Evolutionary conservation across 2,797 vertebrate genomes (phyloP).

Genomic region (Hoplostethus mediterraneus): DNA sequence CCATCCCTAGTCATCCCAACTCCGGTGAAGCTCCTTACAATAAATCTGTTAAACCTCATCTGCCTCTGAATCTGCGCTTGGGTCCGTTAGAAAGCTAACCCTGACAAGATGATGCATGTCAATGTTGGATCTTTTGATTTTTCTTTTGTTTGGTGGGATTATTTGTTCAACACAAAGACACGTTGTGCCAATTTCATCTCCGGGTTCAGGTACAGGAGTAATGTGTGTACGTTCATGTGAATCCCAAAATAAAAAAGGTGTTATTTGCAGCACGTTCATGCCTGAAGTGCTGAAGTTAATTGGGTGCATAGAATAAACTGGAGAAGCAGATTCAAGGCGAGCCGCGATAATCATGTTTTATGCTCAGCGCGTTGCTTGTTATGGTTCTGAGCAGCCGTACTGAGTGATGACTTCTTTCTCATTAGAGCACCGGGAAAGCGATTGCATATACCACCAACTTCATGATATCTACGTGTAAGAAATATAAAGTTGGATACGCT

Average conservation of each 20-base stretch:
- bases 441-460: conserved; percentile 56
- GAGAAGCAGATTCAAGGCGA: conserved; percentile 57
- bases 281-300: conserved; percentile 73
- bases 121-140: conserved; percentile 8
- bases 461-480: conserved; percentile 19
- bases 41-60: too few species aligned
- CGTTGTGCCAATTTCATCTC: conserved; percentile 10
- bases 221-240: conserved; percentile 40
- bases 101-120: not conserved
- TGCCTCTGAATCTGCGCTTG: too few species aligned
- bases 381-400: conserved; percentile 64
- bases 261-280: conserved; percentile 58
- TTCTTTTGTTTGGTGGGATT: not conserved
- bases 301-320: conserved; percentile 68
- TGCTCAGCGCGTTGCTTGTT: conserved; percentile 67
- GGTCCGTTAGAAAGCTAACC: too few species aligned
- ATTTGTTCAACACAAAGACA: not conserved
- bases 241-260: conserved; percentile 33
- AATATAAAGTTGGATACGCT: conserved; percentile 14
- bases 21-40: too few species aligned
- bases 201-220: not conserved
- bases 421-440: conserved; percentile 61
- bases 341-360: conserved; percentile 66
- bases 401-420: conserved; percentile 69
- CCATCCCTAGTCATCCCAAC: too few species aligned